These are phyloP conservation scores for Shinisaurus crocodilurus DNA, from an alignment of 2,113 vertebrate species.

Conservation along the genomic window DNA sequence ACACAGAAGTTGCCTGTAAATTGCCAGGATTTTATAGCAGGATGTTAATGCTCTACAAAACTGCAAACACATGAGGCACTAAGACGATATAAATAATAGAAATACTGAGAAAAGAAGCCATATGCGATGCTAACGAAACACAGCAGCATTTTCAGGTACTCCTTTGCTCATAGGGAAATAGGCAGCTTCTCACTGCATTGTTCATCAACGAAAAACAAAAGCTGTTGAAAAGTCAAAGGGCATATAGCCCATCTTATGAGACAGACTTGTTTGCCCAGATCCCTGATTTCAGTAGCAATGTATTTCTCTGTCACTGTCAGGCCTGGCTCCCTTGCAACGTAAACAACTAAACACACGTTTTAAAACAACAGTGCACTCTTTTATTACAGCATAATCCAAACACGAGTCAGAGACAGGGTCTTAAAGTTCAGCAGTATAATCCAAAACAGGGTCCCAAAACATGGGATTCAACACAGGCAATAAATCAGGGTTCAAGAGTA, in stretches of 20 bases:
- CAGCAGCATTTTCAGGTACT: background rate
- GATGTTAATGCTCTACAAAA: constrained; percentile 23
- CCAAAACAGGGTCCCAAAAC: too few relatives aligned
- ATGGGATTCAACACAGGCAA: too few relatives aligned
- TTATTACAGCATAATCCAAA: too few relatives aligned
- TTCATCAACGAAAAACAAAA: background rate
- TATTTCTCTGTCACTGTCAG: background rate
- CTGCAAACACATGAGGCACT: background rate
- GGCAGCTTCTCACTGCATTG: background rate
- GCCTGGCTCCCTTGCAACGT: too few relatives aligned
- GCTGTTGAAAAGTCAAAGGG: constrained; percentile 29
- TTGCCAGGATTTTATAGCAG: constrained; percentile 5
- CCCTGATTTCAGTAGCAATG: constrained; percentile 50
- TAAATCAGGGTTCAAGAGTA: too few relatives aligned
- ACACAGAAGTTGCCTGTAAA: background rate
- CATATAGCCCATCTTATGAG: constrained; percentile 53
- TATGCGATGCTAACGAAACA: background rate
- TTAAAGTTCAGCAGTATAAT: too few relatives aligned
- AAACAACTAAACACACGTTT: too few relatives aligned
- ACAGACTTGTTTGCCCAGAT: constrained; percentile 58
- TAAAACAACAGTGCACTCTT: too few relatives aligned
- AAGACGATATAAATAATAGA: background rate
- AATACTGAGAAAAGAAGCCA: background rate
- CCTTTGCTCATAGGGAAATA: background rate
- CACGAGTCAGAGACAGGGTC: too few relatives aligned